These are phyloP conservation scores for Vannuccia rotundouncinata DNA, from an alignment of 2,888 invertebrate species.

Conservation along the genomic window DNA sequence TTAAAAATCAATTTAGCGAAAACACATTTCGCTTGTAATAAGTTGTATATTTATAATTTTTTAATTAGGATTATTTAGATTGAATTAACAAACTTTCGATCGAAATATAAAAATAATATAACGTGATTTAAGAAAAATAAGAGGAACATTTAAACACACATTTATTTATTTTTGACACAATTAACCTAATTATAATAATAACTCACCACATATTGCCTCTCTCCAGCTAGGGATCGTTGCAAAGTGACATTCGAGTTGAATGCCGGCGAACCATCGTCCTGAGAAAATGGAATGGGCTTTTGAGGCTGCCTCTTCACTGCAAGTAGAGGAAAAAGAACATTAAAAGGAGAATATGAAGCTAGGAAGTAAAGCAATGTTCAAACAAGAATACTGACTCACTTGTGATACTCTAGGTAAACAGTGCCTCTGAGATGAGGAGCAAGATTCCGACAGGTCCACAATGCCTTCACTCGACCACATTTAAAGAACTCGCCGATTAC, in stretches of 20 bases:
- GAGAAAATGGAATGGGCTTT: neutral
- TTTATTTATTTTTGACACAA: neutral
- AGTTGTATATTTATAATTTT: too few relatives aligned
- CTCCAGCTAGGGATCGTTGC: conserved; percentile 30
- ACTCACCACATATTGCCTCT: conserved; percentile 34
- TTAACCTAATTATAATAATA: neutral
- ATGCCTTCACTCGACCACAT: conserved; percentile 22
- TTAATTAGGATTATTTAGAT: too few relatives aligned
- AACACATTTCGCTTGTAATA: too few relatives aligned
- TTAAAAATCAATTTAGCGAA: too few relatives aligned
- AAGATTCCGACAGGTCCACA: conserved; percentile 32
- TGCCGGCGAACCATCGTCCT: conserved; percentile 21
- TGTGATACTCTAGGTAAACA: conserved; percentile 30
- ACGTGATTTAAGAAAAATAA: too few relatives aligned
- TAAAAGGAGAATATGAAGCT: too few relatives aligned
- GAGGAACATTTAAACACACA: too few relatives aligned
- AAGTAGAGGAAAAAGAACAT: neutral
- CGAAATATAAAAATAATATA: too few relatives aligned
- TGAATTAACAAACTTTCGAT: too few relatives aligned
- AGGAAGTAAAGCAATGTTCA: neutral
- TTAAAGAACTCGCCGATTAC: neutral
- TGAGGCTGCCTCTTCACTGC: neutral
- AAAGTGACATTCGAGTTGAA: conserved; percentile 1
- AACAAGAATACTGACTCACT: neutral
- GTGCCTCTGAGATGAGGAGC: conserved; percentile 31